Conservation (phyloP, 2,797 vertebrate species). For the Scyliorhinus canicula region DNA sequence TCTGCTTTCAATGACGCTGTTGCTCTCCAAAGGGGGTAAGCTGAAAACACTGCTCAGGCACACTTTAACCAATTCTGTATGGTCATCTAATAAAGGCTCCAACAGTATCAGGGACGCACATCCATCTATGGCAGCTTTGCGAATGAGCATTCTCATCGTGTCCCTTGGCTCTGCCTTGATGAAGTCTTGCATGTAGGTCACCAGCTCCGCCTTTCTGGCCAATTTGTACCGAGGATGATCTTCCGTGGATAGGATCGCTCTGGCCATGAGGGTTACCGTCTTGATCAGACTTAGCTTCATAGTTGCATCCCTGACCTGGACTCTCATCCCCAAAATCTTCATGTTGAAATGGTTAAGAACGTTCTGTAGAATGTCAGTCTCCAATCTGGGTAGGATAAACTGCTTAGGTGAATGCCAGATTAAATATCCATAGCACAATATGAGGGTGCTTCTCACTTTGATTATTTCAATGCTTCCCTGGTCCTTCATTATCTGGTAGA, state of each 20-base stretch:
- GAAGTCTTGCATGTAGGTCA: background rate
- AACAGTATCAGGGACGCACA: background rate
- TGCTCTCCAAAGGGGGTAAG: background rate
- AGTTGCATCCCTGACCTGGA: background rate
- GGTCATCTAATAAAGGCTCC: background rate
- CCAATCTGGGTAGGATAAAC: background rate
- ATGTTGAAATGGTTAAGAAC: constrained; percentile 5
- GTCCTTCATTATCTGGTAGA: constrained; percentile 29
- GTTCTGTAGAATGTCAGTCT: constrained; percentile 17
- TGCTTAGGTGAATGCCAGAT: background rate
- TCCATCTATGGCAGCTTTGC: background rate
- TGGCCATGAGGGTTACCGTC: background rate
- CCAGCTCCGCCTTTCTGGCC: background rate
- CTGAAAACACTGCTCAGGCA: background rate
- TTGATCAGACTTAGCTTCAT: constrained; percentile 28
- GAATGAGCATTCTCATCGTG: background rate
- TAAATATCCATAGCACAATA: constrained; percentile 24
- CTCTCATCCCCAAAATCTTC: constrained; percentile 15
- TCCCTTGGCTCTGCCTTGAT: constrained; percentile 8
- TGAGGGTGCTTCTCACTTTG: constrained; percentile 1
- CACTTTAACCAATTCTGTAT: background rate
- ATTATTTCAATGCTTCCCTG: constrained; percentile 2
- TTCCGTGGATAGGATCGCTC: background rate
- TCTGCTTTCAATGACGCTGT: background rate
- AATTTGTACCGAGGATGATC: background rate